Evolutionary conservation across 2,888 invertebrate genomes (phyloP), one percentile per base, ranked within the genome.

Genomic region (Cylloceria caligata): DNA sequence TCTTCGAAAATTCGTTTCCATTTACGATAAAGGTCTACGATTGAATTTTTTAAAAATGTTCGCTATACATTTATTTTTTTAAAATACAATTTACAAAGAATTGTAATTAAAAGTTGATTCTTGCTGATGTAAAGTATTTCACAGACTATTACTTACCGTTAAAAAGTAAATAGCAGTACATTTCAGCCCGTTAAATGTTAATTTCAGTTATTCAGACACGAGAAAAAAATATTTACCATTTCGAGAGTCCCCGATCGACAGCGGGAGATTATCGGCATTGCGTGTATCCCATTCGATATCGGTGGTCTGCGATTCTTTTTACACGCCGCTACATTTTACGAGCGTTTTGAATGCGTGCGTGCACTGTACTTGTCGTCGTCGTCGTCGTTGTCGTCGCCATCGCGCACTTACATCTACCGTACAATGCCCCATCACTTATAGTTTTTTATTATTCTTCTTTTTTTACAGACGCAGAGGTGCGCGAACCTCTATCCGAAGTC

Each of bases 371-470:
- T 88, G 89, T 88, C 88, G 88, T 86, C 84, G 83, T 81, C 83
- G 72, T 80, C n/a, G n/a, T n/a, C n/a, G n/a, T 86, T 88, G 89
- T 88, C 88, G 88, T 86, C 84, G 83, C 80, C 83, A 71, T 80
- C 24, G 39, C 13, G 62, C 36, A 24, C 39, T 1, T 11, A 4
- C 3, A 6, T 67, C 86, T 84, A 81, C 83, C 84, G 81, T 81
- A 88, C 88, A 85, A 88, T 86, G 83, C 83, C 74, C 84, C 86
- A 84, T 87, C 87, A 80, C 71, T 49, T 74, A 6, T 47, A 30
- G 34, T 11, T 82, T 81, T n/a, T n/a, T n/a, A n/a, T n/a, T n/a
- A n/a, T n/a, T n/a, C n/a, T n/a, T n/a, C n/a, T n/a, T n/a, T 62
- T 49, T 73, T 47, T 60, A 60, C 34, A 69, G 62, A 47, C 65